phyloP scores from a whole-genome alignment of 2,888 invertebrate species.

The Drosophila anomalata region DNA sequence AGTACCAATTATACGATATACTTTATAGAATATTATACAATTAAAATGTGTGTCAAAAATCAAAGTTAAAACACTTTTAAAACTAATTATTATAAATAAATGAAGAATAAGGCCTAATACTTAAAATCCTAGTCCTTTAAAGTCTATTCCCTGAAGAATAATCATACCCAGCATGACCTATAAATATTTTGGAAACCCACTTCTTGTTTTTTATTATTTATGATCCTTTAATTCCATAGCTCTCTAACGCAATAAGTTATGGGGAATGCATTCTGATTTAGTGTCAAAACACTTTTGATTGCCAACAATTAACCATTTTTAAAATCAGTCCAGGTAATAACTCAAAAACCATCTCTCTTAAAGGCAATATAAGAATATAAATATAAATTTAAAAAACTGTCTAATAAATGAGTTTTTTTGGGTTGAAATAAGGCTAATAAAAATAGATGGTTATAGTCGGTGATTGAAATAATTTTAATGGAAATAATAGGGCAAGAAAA shows the following conservation, averaged over 20 bases:
- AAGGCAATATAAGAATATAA: background rate
- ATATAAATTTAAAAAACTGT: conserved; percentile 6
- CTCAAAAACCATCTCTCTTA: conserved; percentile 5
- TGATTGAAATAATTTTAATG: too few species aligned
- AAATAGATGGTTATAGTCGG: background rate
- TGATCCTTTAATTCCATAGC: conserved; percentile 67
- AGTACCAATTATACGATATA: conserved; percentile 6
- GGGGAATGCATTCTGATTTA: conserved; percentile 19
- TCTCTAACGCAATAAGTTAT: conserved; percentile 64
- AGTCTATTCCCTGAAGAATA: background rate
- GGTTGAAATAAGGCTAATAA: background rate
- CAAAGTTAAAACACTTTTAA: background rate
- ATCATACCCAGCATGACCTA: background rate
- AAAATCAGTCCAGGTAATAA: conserved; percentile 43
- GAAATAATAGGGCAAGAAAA: too few species aligned
- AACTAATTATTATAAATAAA: background rate
- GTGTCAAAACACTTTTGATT: conserved; percentile 54
- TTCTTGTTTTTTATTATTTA: conserved; percentile 55
- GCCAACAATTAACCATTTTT: conserved; percentile 44
- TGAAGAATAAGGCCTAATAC: background rate
- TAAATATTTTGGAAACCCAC: conserved; percentile 19
- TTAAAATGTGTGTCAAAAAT: too few species aligned
- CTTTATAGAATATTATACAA: background rate
- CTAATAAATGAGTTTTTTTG: background rate
- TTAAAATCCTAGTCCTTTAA: background rate